Percentiles rank a stretch among this genome's conserved stretches.
Evolutionary conservation across 2,888 invertebrate species (phyloP).

Genomic region (Trachelus tabidus): DNA sequence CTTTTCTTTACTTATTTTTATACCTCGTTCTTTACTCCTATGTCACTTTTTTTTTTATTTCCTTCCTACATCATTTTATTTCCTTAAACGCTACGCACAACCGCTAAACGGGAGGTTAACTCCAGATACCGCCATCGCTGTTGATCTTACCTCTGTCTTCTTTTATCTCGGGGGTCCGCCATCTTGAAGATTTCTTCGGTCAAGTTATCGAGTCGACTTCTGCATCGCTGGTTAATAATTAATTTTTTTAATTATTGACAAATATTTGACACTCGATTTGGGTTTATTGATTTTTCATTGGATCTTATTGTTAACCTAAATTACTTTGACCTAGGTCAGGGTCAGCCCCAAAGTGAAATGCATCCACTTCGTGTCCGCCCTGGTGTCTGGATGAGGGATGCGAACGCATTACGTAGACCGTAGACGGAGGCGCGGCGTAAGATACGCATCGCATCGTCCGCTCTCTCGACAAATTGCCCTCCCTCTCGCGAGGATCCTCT

Average conservation of each 20-base stretch:
- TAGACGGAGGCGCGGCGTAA: conserved; percentile 52
- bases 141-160: no score
- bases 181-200: no score
- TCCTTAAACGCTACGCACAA: no score
- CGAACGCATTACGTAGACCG: conserved; percentile 50
- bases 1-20: conserved; percentile 2
- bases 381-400: conserved; percentile 52
- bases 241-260: no score
- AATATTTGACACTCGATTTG: no score
- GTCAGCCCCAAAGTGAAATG: neutral
- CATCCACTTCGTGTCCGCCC: neutral
- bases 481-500: conserved; percentile 34
- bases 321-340: neutral
- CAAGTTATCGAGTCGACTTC: no score
- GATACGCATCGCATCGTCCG: conserved; percentile 56
- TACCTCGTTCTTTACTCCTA: conserved; percentile 20
- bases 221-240: no score
- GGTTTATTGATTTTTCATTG: neutral
- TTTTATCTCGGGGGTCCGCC: no score
- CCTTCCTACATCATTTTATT: conserved; percentile 5
- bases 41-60: neutral
- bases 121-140: no score
- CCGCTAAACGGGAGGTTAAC: no score
- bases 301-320: neutral
- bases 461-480: conserved; percentile 55